phyloP scores from a whole-genome alignment of 2,797 vertebrate genomes.

The Anisognathus igniventris region DNA sequence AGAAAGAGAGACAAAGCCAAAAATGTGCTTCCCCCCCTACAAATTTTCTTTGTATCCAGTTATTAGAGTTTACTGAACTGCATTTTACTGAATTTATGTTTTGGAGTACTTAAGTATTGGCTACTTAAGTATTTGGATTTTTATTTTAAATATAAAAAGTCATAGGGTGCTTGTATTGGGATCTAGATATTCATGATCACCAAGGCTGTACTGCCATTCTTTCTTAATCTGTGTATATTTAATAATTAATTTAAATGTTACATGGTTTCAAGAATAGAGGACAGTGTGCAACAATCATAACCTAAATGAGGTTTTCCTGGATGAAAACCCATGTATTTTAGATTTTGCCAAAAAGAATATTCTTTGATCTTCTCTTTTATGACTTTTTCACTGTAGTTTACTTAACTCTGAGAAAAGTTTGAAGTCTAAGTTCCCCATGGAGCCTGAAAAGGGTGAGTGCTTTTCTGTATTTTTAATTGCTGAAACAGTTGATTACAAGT shows the following conservation, averaged over 20 bases:
- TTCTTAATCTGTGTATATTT: background rate
- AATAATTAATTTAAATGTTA: background rate
- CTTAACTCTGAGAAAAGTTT: background rate
- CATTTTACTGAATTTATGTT: background rate
- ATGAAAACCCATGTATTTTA: background rate
- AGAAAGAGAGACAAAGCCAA: background rate
- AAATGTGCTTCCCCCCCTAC: fast-evolving
- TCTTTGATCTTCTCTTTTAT: background rate
- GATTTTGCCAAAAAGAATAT: background rate
- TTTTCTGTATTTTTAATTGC: background rate
- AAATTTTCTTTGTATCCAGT: background rate
- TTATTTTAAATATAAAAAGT: background rate
- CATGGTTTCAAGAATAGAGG: background rate
- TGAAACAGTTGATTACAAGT: background rate
- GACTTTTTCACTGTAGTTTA: background rate
- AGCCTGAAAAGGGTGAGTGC: background rate
- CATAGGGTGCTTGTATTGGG: background rate
- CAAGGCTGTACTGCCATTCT: background rate
- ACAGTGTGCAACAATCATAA: background rate
- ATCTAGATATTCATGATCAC: background rate
- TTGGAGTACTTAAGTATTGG: background rate
- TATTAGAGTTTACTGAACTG: background rate
- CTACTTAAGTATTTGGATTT: background rate
- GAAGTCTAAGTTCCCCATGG: background rate
- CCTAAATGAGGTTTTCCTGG: background rate